phyloP scores from a whole-genome alignment of 2,888 invertebrate genomes.

The Tetanocera ferruginea region DNA sequence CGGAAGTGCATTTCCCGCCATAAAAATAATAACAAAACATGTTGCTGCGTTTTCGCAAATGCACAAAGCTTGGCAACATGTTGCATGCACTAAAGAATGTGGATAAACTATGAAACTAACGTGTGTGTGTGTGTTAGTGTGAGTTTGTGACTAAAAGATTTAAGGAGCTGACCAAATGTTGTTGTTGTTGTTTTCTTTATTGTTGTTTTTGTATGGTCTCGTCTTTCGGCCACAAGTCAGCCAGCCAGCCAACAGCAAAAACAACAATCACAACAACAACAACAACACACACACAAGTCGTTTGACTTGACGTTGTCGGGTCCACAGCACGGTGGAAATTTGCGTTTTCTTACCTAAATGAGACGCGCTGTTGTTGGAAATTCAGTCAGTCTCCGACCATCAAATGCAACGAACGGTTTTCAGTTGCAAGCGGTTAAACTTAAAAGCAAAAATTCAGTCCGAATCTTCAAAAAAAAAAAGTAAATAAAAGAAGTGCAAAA shows the following conservation, averaged over 20 bases:
- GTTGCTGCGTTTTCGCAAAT: not conserved
- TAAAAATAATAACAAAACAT: slow-evolving; percentile 33
- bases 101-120: not conserved
- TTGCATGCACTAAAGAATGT: slow-evolving; percentile 18
- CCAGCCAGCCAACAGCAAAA: not conserved
- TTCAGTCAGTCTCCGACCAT: slow-evolving; percentile 54
- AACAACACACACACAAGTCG: not conserved
- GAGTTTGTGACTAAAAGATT: not conserved
- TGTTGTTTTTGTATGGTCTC: not conserved
- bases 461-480: not conserved
- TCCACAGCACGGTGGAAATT: slow-evolving; percentile 46
- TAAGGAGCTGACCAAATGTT: slow-evolving; percentile 13
- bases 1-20: slow-evolving; percentile 49
- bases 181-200: not conserved
- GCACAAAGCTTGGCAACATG: slow-evolving; percentile 35
- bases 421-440: slow-evolving; percentile 11
- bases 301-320: not conserved
- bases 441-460: not conserved
- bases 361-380: slow-evolving; percentile 51
- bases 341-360: slow-evolving; percentile 52
- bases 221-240: slow-evolving; percentile 2
- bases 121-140: not conserved
- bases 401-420: slow-evolving; percentile 51
- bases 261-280: not conserved
- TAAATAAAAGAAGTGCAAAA: slow-evolving; percentile 21